phyloP scores from a whole-genome alignment of 2,113 vertebrate species.

The Neodontobutis hainanensis region DNA sequence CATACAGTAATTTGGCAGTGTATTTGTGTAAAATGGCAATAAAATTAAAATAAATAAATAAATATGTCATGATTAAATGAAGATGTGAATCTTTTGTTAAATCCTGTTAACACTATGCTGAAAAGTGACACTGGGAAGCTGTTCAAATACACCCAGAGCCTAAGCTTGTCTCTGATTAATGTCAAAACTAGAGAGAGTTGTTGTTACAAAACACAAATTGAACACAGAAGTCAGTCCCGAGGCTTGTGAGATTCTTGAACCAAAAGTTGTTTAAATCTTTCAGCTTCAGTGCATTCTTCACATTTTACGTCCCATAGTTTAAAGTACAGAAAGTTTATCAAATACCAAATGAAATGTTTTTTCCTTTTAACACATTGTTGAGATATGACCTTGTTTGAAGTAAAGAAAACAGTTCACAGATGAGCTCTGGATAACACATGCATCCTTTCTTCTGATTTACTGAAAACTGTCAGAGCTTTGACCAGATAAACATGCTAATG shows the following conservation, averaged over 20 bases:
- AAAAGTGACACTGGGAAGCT: background rate
- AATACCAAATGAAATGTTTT: too few relatives aligned
- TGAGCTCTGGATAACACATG: slow-evolving; percentile 15
- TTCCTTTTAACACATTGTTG: background rate
- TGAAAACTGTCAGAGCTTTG: background rate
- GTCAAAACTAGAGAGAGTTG: too few relatives aligned
- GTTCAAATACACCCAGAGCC: background rate
- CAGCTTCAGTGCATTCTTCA: background rate
- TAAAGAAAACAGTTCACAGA: background rate
- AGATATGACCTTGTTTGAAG: background rate
- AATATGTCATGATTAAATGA: too few relatives aligned
- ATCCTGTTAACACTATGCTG: background rate
- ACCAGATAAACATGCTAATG: background rate
- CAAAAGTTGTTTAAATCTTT: background rate
- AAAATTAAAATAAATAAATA: too few relatives aligned
- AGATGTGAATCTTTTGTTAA: background rate
- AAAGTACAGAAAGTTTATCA: background rate
- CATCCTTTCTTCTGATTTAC: background rate
- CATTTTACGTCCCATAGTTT: background rate
- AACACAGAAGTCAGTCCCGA: background rate
- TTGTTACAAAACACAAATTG: too few relatives aligned
- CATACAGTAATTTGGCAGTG: too few relatives aligned
- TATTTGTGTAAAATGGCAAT: too few relatives aligned
- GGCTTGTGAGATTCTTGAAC: too few relatives aligned
- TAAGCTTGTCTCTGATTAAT: background rate